Conservation (phyloP, 2,113 vertebrate genomes). For the Python bivittatus region DNA sequence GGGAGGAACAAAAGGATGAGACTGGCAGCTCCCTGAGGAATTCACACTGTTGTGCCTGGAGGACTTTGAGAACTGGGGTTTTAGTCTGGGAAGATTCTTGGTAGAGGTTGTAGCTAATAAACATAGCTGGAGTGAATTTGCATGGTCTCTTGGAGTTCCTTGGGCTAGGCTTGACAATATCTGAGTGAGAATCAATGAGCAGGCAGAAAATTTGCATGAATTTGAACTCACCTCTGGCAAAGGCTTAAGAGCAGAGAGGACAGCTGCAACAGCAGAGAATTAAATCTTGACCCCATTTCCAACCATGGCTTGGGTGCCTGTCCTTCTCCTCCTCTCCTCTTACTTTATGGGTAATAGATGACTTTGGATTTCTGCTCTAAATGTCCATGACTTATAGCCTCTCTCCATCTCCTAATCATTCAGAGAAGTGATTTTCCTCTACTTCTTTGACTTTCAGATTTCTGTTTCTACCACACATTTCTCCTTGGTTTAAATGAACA, state of each 20-base stretch:
- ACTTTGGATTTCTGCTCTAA: too few species aligned
- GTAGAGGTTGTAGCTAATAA: too few species aligned
- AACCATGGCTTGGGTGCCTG: not conserved
- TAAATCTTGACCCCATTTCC: fast-evolving
- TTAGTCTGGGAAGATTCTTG: too few species aligned
- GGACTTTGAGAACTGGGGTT: too few species aligned
- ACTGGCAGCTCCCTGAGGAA: too few species aligned
- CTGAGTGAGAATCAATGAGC: not conserved
- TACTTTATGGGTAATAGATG: not conserved
- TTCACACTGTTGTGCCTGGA: too few species aligned
- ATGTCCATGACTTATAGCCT: fast-evolving
- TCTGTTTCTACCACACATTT: not conserved
- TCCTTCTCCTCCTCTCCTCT: not conserved
- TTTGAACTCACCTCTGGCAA: not conserved
- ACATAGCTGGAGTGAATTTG: too few species aligned
- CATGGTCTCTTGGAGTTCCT: too few species aligned
- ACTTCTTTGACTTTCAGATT: not conserved
- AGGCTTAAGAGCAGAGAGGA: not conserved
- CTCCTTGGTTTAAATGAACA: not conserved
- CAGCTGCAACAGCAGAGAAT: not conserved
- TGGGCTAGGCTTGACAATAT: too few species aligned
- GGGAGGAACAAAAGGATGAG: too few species aligned
- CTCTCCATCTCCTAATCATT: not conserved
- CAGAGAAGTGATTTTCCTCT: not conserved
- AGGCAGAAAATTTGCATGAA: not conserved